These are phyloP conservation scores for Nerophis lumbriciformis DNA, from an alignment of 2,113 vertebrate genomes.

Conservation along the genomic window DNA sequence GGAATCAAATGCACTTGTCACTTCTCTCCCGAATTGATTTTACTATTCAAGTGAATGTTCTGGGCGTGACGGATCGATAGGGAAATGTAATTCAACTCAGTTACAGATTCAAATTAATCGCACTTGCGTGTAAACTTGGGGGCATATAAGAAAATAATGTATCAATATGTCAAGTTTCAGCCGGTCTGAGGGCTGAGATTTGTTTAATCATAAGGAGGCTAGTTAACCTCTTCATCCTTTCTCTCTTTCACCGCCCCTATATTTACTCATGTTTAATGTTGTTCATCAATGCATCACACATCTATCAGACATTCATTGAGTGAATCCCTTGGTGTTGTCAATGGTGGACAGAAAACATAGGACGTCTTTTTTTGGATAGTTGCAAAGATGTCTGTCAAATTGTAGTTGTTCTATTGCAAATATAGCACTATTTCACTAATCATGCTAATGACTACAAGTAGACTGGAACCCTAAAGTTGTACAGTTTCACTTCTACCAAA, in stretches of 20 bases:
- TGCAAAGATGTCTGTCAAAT: too few species aligned
- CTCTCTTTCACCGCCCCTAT: slow-evolving; percentile 3
- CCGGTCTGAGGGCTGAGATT: slow-evolving; percentile 25
- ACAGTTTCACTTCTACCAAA: too few species aligned
- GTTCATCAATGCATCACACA: background rate
- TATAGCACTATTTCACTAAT: too few species aligned
- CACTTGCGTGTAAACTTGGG: slow-evolving; percentile 5
- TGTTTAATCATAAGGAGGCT: too few species aligned
- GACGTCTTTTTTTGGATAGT: too few species aligned
- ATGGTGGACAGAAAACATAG: slow-evolving; percentile 1
- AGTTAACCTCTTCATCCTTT: background rate
- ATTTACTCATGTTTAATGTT: slow-evolving; percentile 6
- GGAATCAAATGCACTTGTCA: slow-evolving; percentile 1
- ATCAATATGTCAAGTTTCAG: slow-evolving; percentile 28
- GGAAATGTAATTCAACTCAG: slow-evolving; percentile 35
- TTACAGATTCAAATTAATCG: slow-evolving; percentile 40
- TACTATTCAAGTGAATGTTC: slow-evolving; percentile 18
- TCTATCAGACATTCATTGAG: slow-evolving; percentile 50
- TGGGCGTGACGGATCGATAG: slow-evolving; percentile 38
- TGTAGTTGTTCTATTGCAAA: too few species aligned
- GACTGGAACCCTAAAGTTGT: too few species aligned
- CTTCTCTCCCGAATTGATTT: slow-evolving; percentile 18
- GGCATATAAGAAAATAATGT: slow-evolving; percentile 41
- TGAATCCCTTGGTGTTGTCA: slow-evolving; percentile 25
- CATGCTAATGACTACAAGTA: too few species aligned